Percentiles rank a stretch among this genome's conserved stretches.
These are phyloP conservation scores for Stenotaenia linearis DNA, from an alignment of 2,888 invertebrate genomes.

Conservation along the genomic window DNA sequence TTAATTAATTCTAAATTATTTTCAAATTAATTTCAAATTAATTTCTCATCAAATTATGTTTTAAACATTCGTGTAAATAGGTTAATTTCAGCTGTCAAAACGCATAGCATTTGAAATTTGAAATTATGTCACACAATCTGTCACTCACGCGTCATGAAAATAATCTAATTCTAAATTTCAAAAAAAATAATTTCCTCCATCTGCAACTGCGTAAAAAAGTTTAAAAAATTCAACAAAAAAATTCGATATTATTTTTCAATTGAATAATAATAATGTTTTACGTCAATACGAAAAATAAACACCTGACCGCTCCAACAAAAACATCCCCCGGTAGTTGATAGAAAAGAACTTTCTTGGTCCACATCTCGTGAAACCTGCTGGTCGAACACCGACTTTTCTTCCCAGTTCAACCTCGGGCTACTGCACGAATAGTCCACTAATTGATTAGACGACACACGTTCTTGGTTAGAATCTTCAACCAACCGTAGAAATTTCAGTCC, in stretches of 20 bases:
- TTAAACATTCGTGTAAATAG: background rate
- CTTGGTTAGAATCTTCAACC: background rate
- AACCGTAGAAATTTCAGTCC: background rate
- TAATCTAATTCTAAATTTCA: background rate
- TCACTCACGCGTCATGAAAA: background rate
- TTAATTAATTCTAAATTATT: background rate
- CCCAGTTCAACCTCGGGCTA: background rate
- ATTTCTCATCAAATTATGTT: background rate
- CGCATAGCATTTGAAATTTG: background rate
- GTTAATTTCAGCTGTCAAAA: background rate
- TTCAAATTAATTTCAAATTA: no score
- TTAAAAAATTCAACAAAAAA: no score
- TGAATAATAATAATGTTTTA: no score
- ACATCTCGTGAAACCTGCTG: background rate
- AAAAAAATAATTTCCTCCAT: background rate
- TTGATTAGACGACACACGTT: background rate
- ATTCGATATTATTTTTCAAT: no score
- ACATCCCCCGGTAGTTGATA: background rate
- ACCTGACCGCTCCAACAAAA: slow-evolving; percentile 1
- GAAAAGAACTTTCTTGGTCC: background rate
- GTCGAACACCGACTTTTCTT: background rate
- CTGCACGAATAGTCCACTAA: background rate
- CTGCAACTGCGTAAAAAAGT: no score
- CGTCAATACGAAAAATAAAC: background rate
- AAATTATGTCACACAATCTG: background rate